Percentiles rank a stretch among this genome's conserved stretches.
phyloP scores from a whole-genome alignment of 2,888 invertebrate genomes.

The Lepidonotus clava region DNA sequence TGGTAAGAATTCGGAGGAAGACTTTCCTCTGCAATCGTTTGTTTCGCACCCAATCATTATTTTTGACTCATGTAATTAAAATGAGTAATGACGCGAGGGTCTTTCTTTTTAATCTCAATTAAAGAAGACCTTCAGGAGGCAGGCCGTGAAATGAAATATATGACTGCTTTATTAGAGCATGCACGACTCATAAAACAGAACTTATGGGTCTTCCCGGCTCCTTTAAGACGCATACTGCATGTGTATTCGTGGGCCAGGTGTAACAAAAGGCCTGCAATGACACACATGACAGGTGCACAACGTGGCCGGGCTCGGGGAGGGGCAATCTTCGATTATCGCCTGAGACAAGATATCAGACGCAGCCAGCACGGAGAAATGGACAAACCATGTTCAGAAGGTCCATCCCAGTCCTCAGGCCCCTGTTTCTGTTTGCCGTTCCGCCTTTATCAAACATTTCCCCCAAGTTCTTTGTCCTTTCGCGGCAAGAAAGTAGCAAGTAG shows the following conservation, averaged over 20 bases:
- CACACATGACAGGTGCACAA: constrained; percentile 5
- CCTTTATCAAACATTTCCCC: not conserved
- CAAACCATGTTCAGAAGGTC: not conserved
- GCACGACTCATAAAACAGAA: not conserved
- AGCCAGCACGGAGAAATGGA: not conserved
- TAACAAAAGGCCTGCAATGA: no score
- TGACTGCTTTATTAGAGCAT: not conserved
- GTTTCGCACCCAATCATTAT: not conserved
- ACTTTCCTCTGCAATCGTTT: no score
- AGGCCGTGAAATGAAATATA: not conserved
- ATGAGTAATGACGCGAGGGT: not conserved
- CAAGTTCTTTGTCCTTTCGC: no score
- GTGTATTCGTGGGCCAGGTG: no score
- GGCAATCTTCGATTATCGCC: not conserved
- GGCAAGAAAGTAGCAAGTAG: no score
- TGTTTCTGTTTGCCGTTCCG: not conserved
- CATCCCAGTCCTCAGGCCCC: not conserved
- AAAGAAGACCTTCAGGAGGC: not conserved
- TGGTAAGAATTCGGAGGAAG: no score
- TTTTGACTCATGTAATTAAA: not conserved
- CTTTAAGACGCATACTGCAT: not conserved
- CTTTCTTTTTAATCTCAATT: not conserved
- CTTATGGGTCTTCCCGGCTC: not conserved
- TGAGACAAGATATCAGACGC: constrained; percentile 4
- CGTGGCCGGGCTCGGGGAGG: not conserved